phyloP scores from a whole-genome alignment of 92 coral and sea anemone species.

The Palythoa heliodiscus region DNA sequence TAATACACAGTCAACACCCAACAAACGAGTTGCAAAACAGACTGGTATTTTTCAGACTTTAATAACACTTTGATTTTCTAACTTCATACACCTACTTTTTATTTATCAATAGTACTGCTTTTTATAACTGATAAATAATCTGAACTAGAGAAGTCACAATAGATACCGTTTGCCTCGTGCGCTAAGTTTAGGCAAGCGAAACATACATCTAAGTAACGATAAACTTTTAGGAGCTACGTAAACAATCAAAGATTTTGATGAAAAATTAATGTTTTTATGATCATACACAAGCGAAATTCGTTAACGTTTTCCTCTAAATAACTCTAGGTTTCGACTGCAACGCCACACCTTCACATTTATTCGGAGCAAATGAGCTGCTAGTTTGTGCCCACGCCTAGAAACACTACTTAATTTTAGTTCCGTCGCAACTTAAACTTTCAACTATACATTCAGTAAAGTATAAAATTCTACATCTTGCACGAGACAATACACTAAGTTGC shows the following conservation, averaged over 20 bases:
- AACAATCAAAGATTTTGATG: conserved; percentile 71
- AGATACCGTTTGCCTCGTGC: conserved; percentile 33
- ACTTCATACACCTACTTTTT: conserved; percentile 42
- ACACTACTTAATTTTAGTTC: conserved; percentile 50
- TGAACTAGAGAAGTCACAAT: background rate
- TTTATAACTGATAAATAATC: conserved; percentile 30
- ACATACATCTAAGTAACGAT: background rate
- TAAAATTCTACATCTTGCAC: conserved; percentile 33
- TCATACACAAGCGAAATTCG: conserved; percentile 59
- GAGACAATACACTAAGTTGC: conserved; percentile 1
- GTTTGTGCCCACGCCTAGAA: conserved; percentile 51
- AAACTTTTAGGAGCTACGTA: conserved; percentile 50
- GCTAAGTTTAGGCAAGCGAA: background rate
- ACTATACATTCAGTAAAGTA: conserved; percentile 34
- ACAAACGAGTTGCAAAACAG: conserved; percentile 25
- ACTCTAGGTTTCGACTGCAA: conserved; percentile 16
- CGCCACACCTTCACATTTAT: conserved; percentile 59
- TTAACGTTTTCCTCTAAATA: conserved; percentile 51
- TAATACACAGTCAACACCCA: background rate
- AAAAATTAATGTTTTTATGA: conserved; percentile 54
- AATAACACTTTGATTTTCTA: conserved; percentile 31
- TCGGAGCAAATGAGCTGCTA: conserved; percentile 62
- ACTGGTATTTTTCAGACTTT: conserved; percentile 29
- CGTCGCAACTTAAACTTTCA: conserved; percentile 29
- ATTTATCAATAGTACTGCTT: conserved; percentile 25